Percentiles rank a stretch among this genome's conserved stretches.
These are phyloP conservation scores for Acipenser ruthenus DNA, from an alignment of 2,797 vertebrate genomes.

Conservation along the genomic window DNA sequence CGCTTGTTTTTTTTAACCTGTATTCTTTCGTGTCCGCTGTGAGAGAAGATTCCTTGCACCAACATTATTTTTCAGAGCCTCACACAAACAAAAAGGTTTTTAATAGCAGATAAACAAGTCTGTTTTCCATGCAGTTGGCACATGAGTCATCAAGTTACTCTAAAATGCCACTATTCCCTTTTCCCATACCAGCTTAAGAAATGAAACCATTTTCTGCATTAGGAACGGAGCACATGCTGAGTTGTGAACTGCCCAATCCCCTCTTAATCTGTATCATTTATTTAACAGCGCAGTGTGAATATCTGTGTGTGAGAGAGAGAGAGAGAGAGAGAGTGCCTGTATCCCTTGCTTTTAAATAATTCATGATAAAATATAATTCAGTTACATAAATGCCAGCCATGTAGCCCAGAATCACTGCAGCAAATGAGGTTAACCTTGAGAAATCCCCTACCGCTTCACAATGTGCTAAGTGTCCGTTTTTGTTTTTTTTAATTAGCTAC, in stretches of 20 bases:
- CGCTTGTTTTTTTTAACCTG: too few relatives aligned
- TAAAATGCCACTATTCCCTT: neutral
- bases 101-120: neutral
- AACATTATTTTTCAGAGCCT: slow-evolving; percentile 1
- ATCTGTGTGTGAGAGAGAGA: neutral
- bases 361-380: neutral
- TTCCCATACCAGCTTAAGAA: neutral
- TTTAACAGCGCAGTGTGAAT: neutral
- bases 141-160: neutral
- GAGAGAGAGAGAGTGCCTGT: neutral
- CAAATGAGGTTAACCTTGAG: neutral
- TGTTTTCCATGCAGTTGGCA: neutral
- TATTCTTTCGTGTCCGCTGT: too few relatives aligned
- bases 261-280: neutral
- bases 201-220: neutral
- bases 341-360: neutral
- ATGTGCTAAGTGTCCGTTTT: neutral
- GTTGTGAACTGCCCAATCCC: neutral
- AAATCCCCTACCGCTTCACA: neutral
- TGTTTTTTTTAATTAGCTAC: neutral
- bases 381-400: neutral
- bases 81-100: neutral
- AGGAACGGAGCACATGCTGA: neutral
- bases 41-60: neutral
- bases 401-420: neutral